These are phyloP conservation scores for Aproaerema taeniolella DNA, from an alignment of 2,888 invertebrate species.

Conservation along the genomic window DNA sequence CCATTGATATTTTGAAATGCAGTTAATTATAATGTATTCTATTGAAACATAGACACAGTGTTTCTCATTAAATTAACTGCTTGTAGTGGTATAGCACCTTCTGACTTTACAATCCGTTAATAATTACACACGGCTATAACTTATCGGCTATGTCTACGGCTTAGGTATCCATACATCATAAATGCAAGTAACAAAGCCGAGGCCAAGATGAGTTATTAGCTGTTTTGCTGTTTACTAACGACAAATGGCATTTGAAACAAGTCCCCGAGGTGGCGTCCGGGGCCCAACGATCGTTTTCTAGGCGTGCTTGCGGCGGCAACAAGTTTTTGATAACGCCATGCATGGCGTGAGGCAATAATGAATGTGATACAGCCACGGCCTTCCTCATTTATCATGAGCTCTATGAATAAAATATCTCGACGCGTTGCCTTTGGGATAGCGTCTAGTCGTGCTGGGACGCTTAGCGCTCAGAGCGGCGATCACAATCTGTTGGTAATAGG, in stretches of 20 bases:
- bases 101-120: slow-evolving; percentile 26
- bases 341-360: slow-evolving; percentile 65
- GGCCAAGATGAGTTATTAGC: slow-evolving; percentile 53
- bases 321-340: slow-evolving; percentile 70
- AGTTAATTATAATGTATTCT: no score
- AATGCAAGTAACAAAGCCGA: slow-evolving; percentile 50
- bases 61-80: slow-evolving; percentile 6
- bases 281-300: slow-evolving; percentile 46
- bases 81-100: slow-evolving; percentile 13
- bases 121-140: slow-evolving; percentile 37
- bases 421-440: slow-evolving; percentile 58
- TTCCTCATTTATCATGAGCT: slow-evolving; percentile 67
- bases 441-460: slow-evolving; percentile 58
- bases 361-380: slow-evolving; percentile 65
- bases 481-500: slow-evolving; percentile 56
- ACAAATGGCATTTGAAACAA: slow-evolving; percentile 58
- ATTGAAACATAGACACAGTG: no score
- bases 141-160: slow-evolving; percentile 31
- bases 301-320: slow-evolving; percentile 56
- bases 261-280: slow-evolving; percentile 50
- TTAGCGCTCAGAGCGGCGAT: slow-evolving; percentile 53
- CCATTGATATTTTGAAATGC: no score
- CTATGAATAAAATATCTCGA: slow-evolving; percentile 73
- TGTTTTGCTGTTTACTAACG: slow-evolving; percentile 54
- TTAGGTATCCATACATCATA: slow-evolving; percentile 40